These are phyloP conservation scores for Caenorhabditis drosophilae DNA, from an alignment of 2,888 invertebrate genomes.

Conservation along the genomic window DNA sequence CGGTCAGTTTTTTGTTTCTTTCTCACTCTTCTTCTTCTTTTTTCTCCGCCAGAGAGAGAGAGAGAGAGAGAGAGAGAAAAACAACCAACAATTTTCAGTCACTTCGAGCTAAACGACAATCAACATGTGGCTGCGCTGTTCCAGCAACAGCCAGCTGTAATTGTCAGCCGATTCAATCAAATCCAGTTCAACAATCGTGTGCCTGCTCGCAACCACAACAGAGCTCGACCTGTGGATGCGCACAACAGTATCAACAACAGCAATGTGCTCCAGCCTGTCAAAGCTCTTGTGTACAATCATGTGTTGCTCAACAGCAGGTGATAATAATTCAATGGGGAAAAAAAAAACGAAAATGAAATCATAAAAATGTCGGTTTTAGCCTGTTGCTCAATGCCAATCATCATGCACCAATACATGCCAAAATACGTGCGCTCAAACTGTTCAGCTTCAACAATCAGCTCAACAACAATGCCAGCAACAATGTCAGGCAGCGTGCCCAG, in stretches of 20 bases:
- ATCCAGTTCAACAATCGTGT: slow-evolving; percentile 35
- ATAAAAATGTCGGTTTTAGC: slow-evolving; percentile 12
- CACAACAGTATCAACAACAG: slow-evolving; percentile 37
- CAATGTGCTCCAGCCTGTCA: slow-evolving; percentile 43
- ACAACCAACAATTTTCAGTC: too few species aligned
- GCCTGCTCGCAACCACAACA: slow-evolving; percentile 44
- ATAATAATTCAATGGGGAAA: slow-evolving; percentile 3
- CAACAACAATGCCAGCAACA: slow-evolving; percentile 38
- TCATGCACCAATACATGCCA: slow-evolving; percentile 41
- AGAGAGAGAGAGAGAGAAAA: too few species aligned
- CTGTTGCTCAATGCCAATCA: slow-evolving; percentile 31
- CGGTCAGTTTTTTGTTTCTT: slow-evolving; percentile 8
- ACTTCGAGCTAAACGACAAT: slow-evolving; percentile 29
- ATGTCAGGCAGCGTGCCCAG: slow-evolving; percentile 32
- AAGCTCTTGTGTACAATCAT: slow-evolving; percentile 37
- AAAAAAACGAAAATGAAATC: neutral
- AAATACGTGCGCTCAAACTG: slow-evolving; percentile 22
- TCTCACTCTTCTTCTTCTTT: too few species aligned
- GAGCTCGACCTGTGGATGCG: slow-evolving; percentile 38
- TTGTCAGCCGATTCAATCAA: slow-evolving; percentile 33
- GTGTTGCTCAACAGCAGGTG: slow-evolving; percentile 41
- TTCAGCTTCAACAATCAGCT: slow-evolving; percentile 29
- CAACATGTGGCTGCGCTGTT: slow-evolving; percentile 39
- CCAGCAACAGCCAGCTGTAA: slow-evolving; percentile 35
- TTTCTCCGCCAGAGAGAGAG: too few species aligned